These are phyloP conservation scores for Autographa pulchrina DNA, from an alignment of 2,888 invertebrate genomes.

Conservation along the genomic window DNA sequence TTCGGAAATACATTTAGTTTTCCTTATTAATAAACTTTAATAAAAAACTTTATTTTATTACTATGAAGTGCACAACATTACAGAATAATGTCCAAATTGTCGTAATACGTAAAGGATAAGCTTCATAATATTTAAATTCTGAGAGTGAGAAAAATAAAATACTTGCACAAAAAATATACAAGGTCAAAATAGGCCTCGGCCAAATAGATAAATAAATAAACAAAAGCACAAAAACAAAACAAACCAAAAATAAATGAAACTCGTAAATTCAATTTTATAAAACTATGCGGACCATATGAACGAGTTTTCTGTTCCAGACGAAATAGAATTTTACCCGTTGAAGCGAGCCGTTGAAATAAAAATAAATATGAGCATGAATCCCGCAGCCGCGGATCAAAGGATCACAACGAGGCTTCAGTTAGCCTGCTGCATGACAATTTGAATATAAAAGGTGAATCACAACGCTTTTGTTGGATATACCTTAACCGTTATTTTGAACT, in stretches of 20 bases:
- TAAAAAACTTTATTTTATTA: too few species aligned
- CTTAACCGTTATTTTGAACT: background rate
- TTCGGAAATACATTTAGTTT: too few species aligned
- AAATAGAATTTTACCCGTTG: background rate
- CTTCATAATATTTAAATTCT: too few species aligned
- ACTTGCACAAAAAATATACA: too few species aligned
- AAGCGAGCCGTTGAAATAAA: conserved; percentile 8
- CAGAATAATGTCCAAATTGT: too few species aligned
- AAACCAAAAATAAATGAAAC: background rate
- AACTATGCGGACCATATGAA: background rate
- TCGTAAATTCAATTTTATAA: background rate
- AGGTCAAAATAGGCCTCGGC: too few species aligned
- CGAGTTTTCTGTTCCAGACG: background rate
- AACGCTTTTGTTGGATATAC: conserved; percentile 16
- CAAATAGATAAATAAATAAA: too few species aligned
- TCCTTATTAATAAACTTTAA: too few species aligned
- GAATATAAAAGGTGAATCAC: conserved; percentile 28
- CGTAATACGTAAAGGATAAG: too few species aligned
- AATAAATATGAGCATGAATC: background rate
- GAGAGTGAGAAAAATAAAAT: too few species aligned
- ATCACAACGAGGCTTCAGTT: conserved; percentile 2
- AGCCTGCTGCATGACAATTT: conserved; percentile 30
- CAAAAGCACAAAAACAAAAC: too few species aligned
- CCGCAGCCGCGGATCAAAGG: background rate
- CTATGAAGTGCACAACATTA: too few species aligned